phyloP scores from a whole-genome alignment of 2,888 invertebrate species.

The Rhaphigaster nebulosa region DNA sequence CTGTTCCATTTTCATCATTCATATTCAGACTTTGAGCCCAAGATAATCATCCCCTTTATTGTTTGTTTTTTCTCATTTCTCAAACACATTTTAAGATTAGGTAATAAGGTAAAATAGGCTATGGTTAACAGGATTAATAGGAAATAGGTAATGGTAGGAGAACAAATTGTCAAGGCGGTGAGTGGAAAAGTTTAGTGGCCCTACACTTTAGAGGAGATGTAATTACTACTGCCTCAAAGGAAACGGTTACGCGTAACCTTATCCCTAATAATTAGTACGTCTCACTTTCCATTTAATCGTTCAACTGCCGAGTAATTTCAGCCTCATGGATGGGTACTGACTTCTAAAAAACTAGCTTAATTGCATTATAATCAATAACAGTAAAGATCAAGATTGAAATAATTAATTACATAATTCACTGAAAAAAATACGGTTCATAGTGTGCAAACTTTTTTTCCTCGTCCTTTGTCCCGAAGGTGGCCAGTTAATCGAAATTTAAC shows the following conservation, averaged over 20 bases:
- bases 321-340: not conserved
- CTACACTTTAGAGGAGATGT: not conserved
- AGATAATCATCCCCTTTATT: too few relatives aligned
- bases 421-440: too few relatives aligned
- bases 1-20: too few relatives aligned
- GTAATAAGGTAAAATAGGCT: not conserved
- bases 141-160: not conserved
- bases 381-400: not conserved
- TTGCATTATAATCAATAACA: not conserved
- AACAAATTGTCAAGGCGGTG: too few relatives aligned
- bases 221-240: not conserved
- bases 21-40: too few relatives aligned
- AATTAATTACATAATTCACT: not conserved
- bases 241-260: not conserved
- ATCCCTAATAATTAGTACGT: not conserved
- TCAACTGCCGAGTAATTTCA: not conserved
- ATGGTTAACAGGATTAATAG: not conserved
- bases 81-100: not conserved
- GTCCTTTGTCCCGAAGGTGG: too few relatives aligned
- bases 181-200: too few relatives aligned
- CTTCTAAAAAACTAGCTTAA: not conserved
- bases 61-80: too few relatives aligned
- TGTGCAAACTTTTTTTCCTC: too few relatives aligned
- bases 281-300: not conserved
- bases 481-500: too few relatives aligned